Conservation (phyloP, 2,888 invertebrate genomes). For the Chirona hameri region DNA sequence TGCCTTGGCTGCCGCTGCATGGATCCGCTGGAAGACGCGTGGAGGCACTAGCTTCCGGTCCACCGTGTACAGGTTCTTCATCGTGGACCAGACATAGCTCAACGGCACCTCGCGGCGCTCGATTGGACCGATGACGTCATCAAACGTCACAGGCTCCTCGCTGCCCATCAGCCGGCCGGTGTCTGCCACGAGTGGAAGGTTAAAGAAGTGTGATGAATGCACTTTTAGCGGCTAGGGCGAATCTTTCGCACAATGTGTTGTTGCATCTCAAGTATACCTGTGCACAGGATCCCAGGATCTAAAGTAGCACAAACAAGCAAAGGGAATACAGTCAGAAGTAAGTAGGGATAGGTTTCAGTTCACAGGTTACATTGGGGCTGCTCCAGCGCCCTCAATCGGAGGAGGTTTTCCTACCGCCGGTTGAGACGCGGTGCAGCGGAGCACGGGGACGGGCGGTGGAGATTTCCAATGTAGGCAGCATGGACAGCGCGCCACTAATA, state of each 20-base stretch:
- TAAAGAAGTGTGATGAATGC: too few relatives aligned
- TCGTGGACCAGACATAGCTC: constrained; percentile 80
- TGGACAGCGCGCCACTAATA: too few relatives aligned
- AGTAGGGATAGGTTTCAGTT: not conserved
- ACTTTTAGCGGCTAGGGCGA: too few relatives aligned
- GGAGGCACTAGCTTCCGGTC: constrained; percentile 75
- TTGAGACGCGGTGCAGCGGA: too few relatives aligned
- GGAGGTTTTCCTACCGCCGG: too few relatives aligned
- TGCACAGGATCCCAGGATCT: too few relatives aligned
- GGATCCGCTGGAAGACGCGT: constrained; percentile 71
- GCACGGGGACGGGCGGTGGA: too few relatives aligned
- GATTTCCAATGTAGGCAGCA: too few relatives aligned
- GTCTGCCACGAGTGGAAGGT: not conserved
- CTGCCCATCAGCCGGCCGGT: constrained; percentile 41
- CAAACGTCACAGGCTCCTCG: constrained; percentile 57
- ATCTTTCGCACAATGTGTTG: too few relatives aligned
- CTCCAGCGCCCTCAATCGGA: too few relatives aligned
- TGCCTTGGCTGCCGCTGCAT: constrained; percentile 71
- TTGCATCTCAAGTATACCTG: too few relatives aligned
- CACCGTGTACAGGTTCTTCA: constrained; percentile 76
- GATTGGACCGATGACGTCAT: constrained; percentile 66
- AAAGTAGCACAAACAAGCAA: not conserved
- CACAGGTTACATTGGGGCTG: not conserved
- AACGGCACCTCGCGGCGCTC: constrained; percentile 69
- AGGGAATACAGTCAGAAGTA: not conserved